A percentile compares a stretch with the other conserved stretches of the same genome.
Conservation (phyloP, 2,888 invertebrate species). For the Alsophila aescularia region DNA sequence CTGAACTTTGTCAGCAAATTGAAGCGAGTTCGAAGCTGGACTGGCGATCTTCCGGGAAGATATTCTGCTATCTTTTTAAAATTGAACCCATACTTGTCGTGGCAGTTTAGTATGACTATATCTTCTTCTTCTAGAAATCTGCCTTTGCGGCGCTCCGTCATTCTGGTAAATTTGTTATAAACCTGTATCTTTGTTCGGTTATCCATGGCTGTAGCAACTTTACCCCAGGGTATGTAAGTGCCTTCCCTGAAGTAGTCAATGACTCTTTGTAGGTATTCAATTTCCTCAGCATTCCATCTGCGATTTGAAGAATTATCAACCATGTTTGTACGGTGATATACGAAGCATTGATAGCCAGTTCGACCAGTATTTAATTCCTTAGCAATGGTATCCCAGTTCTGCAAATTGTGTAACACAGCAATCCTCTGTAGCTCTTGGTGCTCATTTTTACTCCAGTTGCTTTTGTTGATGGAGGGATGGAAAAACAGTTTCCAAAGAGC, state of each 20-base stretch:
- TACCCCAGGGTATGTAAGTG: constrained; percentile 89
- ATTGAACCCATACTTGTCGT: constrained; percentile 85
- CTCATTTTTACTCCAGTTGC: constrained; percentile 60
- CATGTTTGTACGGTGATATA: constrained; percentile 85
- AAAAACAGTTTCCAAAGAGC: constrained; percentile 89
- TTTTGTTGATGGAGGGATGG: constrained; percentile 87
- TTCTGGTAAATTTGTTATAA: constrained; percentile 82
- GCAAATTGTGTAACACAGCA: constrained; percentile 63
- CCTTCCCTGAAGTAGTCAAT: constrained; percentile 87
- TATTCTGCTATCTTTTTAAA: constrained; percentile 84
- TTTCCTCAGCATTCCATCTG: constrained; percentile 89
- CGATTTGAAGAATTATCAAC: constrained; percentile 53
- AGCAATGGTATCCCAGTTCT: constrained; percentile 89
- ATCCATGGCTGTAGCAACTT: constrained; percentile 86
- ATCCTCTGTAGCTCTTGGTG: constrained; percentile 56
- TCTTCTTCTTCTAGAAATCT: constrained; percentile 88
- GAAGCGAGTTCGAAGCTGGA: constrained; percentile 86
- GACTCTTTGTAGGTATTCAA: constrained; percentile 85
- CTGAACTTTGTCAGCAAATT: constrained; percentile 73
- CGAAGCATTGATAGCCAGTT: constrained; percentile 88
- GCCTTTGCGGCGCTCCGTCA: constrained; percentile 80
- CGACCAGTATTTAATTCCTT: constrained; percentile 81
- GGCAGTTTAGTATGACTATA: constrained; percentile 85
- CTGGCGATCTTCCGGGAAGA: constrained; percentile 85
- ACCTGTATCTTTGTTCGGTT: constrained; percentile 87